Percentiles rank a stretch among this genome's conserved stretches.
Evolutionary conservation across 2,797 vertebrate species (phyloP).

Genomic region (Scolopax rusticola): DNA sequence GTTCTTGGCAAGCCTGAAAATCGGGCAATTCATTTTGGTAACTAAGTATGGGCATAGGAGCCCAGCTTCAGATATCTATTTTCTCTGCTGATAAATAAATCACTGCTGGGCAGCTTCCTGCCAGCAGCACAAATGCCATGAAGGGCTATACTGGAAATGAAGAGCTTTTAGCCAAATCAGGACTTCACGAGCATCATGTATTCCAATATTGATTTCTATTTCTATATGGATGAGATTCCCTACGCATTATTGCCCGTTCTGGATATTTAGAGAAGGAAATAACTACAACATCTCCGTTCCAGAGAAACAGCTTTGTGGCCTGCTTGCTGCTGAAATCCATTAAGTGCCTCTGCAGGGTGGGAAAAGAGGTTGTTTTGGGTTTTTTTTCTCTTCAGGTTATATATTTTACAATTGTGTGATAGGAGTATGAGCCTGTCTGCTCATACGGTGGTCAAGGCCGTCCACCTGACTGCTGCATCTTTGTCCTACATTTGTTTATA

Average conservation of each 20-base stretch:
- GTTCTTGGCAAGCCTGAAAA: constrained; percentile 40
- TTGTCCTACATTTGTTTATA: neutral
- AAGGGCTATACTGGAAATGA: neutral
- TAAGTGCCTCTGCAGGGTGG: neutral
- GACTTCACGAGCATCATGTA: neutral
- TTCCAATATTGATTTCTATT: constrained; percentile 30
- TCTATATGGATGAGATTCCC: neutral
- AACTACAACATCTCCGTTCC: constrained; percentile 23
- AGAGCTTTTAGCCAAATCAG: constrained; percentile 28
- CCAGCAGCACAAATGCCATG: neutral
- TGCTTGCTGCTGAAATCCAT: constrained; percentile 28
- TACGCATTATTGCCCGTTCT: neutral
- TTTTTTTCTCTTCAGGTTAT: neutral
- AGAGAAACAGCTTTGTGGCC: constrained; percentile 26
- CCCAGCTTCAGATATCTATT: neutral
- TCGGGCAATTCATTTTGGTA: constrained; percentile 46
- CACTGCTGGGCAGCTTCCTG: neutral
- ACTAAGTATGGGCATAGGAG: neutral
- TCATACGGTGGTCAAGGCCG: neutral
- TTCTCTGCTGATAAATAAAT: constrained; percentile 21
- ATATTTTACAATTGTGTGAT: neutral
- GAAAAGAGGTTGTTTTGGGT: neutral
- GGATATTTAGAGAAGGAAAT: constrained; percentile 1
- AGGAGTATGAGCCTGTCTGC: neutral
- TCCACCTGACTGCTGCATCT: constrained; percentile 4